Base-by-base conservation (phyloP, 2,797 vertebrate genomes). In the Rhinoraja longicauda region DNA sequence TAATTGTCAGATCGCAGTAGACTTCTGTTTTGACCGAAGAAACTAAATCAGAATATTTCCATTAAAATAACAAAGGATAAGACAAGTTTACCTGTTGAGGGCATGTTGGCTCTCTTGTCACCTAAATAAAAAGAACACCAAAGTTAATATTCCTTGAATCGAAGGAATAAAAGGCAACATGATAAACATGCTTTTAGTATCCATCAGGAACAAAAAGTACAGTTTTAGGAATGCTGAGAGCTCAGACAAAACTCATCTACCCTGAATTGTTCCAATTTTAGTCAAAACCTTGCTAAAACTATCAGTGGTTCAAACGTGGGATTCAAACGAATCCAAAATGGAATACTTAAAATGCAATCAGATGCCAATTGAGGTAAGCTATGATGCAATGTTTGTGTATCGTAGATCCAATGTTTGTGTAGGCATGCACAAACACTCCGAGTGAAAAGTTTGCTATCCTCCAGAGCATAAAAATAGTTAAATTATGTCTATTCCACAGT, bases 31-130 rank as follows among this genome's bases (percentile, higher is more conserved):
- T 19, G 15, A 32, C 19, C n/a, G 3, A 88, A 67, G 62, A 88
- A 88, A 15, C 59, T 2, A 32, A 64, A 32, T 64, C n/a, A 32
- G n/a, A 64, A 32, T 5, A 19, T 17, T 67, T 67, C 39, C 39
- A 53, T 29, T 15, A 72, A 92, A 92, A 92, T 12, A n/a, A 1
- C 10, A 73, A 53, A 53, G 45, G 67, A 53, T 39, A 75, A 53
- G 72, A 92, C 17, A 57, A 57, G 24, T 45, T 53, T 92, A 92
- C 90, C 70, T 92, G 90, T 4, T 29, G 12, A 75, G 17, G 84
- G 32, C 32, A n/a, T 26, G 45, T 45, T 75, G 26, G 13, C 94
- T 94, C 92, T 95, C 94, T 77, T 95, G 93, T 93, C 95, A 95
- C 88, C 94, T 93, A 81, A 73, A 81, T 59, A 45, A 57, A 93